phyloP scores from a whole-genome alignment of 2,888 invertebrate species.

The Drosophila rellima region DNA sequence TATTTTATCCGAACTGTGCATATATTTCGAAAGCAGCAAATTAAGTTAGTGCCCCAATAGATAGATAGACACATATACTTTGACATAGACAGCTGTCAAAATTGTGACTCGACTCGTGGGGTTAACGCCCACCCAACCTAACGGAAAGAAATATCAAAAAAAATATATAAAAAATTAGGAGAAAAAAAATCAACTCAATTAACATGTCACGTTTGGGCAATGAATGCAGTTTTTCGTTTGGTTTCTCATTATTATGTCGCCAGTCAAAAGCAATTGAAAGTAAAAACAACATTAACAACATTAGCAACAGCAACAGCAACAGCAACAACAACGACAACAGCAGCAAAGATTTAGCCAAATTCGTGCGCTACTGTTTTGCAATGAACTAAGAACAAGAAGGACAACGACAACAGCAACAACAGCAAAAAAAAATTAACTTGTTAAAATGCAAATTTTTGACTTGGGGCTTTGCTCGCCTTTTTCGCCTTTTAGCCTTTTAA shows the following conservation, averaged over 20 bases:
- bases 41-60: constrained; percentile 51
- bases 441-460: constrained; percentile 81
- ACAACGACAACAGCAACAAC: constrained; percentile 22
- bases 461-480: constrained; percentile 62
- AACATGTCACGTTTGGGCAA: constrained; percentile 78
- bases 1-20: constrained; percentile 37
- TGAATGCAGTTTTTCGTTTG: constrained; percentile 67
- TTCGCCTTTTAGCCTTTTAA: constrained; percentile 9
- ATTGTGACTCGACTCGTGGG: constrained; percentile 41
- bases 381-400: constrained; percentile 60
- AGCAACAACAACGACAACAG: constrained; percentile 34
- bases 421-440: constrained; percentile 77
- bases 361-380: constrained; percentile 82
- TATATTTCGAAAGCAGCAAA: constrained; percentile 68
- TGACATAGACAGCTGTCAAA: constrained; percentile 66
- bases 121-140: constrained; percentile 69
- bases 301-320: constrained; percentile 28
- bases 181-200: constrained; percentile 61
- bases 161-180: constrained; percentile 18
- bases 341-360: constrained; percentile 50
- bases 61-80: neutral
- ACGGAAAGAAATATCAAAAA: constrained; percentile 18
- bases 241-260: constrained; percentile 79
- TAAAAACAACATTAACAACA: constrained; percentile 56
- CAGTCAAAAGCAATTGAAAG: constrained; percentile 79